A percentile compares a stretch with the other conserved stretches of the same genome.
phyloP scores from a whole-genome alignment of 2,797 vertebrate species.

The Leucoraja ocellata region DNA sequence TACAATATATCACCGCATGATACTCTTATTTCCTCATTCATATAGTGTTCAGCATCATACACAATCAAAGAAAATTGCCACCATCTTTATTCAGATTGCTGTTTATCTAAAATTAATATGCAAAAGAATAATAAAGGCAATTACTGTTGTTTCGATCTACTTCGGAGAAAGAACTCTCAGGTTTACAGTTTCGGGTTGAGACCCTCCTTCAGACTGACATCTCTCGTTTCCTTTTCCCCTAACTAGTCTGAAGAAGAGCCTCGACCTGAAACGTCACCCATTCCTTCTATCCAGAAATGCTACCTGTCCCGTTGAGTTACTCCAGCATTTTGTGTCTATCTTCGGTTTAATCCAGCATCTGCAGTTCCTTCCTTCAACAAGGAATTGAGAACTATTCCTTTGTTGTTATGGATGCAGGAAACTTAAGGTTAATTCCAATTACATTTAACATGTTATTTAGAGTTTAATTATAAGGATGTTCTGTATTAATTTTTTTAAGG shows the following conservation, averaged over 20 bases:
- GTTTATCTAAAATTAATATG: neutral
- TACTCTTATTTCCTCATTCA: neutral
- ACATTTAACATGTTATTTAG: neutral
- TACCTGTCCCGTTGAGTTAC: no score
- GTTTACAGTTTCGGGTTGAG: neutral
- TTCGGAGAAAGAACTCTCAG: neutral
- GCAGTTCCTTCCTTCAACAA: neutral
- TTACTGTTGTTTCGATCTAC: neutral
- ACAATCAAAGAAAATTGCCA: neutral
- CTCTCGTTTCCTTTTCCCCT: no score
- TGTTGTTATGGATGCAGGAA: neutral
- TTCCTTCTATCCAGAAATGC: no score
- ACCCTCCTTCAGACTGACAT: no score
- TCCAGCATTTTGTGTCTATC: no score
- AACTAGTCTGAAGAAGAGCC: no score
- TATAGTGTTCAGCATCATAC: neutral
- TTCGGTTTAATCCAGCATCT: no score
- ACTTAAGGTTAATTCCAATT: neutral
- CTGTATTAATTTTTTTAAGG: neutral
- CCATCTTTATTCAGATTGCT: neutral
- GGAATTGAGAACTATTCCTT: neutral
- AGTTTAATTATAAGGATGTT: neutral
- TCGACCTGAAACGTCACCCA: no score
- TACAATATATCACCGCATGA: neutral
- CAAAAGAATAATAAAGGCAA: neutral